phyloP scores from a whole-genome alignment of 1,140 invertebrate genomes.

The Bombus sibiricus region DNA sequence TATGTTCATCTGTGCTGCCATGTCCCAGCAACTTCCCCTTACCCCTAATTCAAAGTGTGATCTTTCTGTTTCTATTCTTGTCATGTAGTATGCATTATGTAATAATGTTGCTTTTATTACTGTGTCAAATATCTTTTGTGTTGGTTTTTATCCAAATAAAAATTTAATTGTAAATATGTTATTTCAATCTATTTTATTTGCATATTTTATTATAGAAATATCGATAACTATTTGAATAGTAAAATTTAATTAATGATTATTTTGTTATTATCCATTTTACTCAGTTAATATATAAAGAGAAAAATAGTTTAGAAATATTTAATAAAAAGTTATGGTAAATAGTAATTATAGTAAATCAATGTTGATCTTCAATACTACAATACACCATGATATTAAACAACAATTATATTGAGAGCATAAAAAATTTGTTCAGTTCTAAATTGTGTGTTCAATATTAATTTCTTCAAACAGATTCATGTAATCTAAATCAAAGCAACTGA shows the following conservation, averaged over 20 bases:
- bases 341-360: neutral
- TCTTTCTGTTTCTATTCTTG: too few relatives aligned
- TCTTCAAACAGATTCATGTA: slow-evolving; percentile 37
- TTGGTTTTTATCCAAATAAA: too few relatives aligned
- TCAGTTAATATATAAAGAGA: neutral
- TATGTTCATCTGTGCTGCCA: too few relatives aligned
- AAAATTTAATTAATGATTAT: neutral
- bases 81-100: too few relatives aligned
- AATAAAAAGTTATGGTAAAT: neutral
- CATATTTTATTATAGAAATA: neutral
- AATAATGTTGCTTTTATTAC: too few relatives aligned
- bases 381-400: neutral
- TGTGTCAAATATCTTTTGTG: too few relatives aligned
- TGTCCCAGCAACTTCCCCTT: too few relatives aligned
- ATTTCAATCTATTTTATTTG: neutral
- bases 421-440: neutral
- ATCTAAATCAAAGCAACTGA: slow-evolving; percentile 7
- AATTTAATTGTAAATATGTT: neutral
- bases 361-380: neutral
- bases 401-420: neutral
- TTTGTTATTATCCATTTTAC: neutral
- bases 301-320: neutral
- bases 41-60: too few relatives aligned
- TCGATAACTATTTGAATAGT: too few relatives aligned
- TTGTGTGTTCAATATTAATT: slow-evolving; percentile 26